Conservation (phyloP, 2,888 invertebrate species). For the Muscina levida region DNA sequence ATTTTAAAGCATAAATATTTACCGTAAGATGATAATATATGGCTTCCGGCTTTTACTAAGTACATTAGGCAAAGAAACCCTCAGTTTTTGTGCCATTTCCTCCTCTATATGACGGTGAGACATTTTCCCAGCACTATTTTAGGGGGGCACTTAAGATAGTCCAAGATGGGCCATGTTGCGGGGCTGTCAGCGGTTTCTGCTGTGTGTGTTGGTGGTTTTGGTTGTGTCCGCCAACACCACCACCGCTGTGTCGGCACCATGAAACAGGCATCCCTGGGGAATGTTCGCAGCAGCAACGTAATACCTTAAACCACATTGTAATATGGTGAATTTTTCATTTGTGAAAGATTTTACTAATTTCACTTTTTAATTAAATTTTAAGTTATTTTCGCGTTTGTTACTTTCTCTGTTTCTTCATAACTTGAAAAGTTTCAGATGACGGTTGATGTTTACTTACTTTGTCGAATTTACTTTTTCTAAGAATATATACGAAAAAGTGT, state of each 20-base stretch:
- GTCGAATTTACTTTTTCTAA: too few relatives aligned
- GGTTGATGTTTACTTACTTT: too few relatives aligned
- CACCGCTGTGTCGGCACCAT: not conserved
- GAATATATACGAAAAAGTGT: too few relatives aligned
- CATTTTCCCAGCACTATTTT: conserved; percentile 1
- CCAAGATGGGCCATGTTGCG: not conserved
- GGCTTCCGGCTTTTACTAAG: conserved; percentile 34
- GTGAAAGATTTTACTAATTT: conserved; percentile 27
- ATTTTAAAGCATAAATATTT: too few relatives aligned
- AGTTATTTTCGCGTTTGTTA: not conserved
- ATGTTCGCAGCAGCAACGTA: conserved; percentile 8
- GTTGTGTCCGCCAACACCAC: not conserved
- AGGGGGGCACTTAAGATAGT: not conserved
- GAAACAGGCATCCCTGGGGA: conserved; percentile 15
- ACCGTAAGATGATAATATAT: conserved; percentile 20
- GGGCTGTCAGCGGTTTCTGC: not conserved
- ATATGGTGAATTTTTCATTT: conserved; percentile 9
- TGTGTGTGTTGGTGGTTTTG: not conserved
- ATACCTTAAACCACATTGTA: not conserved
- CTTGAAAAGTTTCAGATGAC: too few relatives aligned
- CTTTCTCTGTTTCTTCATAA: too few relatives aligned
- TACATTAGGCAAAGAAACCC: conserved; percentile 8
- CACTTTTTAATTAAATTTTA: conserved; percentile 45
- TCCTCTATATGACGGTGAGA: not conserved
- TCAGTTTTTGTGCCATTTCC: conserved; percentile 3